Conservation (phyloP, 1,140 invertebrate species). For the Heliconius melpomene region DNA sequence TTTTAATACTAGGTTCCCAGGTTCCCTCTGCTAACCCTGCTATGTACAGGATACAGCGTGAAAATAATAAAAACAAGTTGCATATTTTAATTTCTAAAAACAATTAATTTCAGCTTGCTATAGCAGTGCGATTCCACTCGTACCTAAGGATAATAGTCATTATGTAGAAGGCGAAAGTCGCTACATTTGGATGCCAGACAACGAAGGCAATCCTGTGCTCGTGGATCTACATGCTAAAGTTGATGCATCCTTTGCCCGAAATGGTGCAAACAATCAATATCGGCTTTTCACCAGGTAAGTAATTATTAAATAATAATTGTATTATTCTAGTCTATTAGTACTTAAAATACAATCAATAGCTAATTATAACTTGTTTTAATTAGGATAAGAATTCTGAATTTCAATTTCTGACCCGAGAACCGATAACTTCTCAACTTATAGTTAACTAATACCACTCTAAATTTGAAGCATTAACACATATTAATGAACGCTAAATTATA, state of each 20-base stretch:
- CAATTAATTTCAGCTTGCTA: constrained; percentile 45
- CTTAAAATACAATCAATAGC: neutral
- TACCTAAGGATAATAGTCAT: constrained; percentile 57
- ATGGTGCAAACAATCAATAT: constrained; percentile 56
- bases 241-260: constrained; percentile 43
- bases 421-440: neutral
- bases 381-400: neutral
- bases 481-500: too few species aligned
- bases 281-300: constrained; percentile 63
- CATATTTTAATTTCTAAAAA: too few species aligned
- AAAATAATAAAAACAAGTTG: too few species aligned
- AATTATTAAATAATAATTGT: too few species aligned
- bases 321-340: too few species aligned
- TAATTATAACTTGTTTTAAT: neutral
- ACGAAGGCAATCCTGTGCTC: constrained; percentile 46
- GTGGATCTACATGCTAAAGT: constrained; percentile 53
- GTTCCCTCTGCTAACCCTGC: neutral
- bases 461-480: too few species aligned
- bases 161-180: constrained; percentile 60
- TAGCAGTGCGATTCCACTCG: constrained; percentile 40
- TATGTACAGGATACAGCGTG: too few species aligned
- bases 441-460: too few species aligned
- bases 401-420: neutral
- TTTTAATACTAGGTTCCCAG: too few species aligned
- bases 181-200: constrained; percentile 57